A percentile compares a stretch with the other conserved stretches of the same genome.
Evolutionary conservation across 2,888 invertebrate species (phyloP).

Genomic region (Scaptodrosophila latifasciaeformis): DNA sequence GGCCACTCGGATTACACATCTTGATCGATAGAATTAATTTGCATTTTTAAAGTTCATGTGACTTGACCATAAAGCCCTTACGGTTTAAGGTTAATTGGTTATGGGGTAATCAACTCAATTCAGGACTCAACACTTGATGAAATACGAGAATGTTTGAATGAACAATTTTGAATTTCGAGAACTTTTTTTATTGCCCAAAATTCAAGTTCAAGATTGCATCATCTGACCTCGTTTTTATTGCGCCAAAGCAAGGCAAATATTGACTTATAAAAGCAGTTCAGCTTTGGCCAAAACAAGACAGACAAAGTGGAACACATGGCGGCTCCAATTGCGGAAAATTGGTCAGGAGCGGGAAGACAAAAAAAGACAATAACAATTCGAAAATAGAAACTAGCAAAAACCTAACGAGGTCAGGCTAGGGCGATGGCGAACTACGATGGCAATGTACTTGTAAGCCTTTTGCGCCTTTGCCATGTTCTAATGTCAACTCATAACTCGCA

Average conservation of each 20-base stretch:
- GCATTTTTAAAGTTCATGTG: too few species aligned
- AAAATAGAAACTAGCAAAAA: conserved; percentile 12
- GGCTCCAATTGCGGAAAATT: conserved; percentile 62
- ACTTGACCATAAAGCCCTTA: too few species aligned
- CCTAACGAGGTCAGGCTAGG: conserved; percentile 64
- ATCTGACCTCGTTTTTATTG: conserved; percentile 48
- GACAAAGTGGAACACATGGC: conserved; percentile 59
- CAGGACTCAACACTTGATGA: too few species aligned
- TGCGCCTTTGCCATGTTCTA: conserved; percentile 61
- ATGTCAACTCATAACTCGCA: conserved; percentile 63
- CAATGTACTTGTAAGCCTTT: conserved; percentile 34
- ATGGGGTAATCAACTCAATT: too few species aligned
- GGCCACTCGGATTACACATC: too few species aligned
- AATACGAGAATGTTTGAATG: too few species aligned
- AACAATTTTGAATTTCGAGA: too few species aligned
- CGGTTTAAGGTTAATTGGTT: too few species aligned
- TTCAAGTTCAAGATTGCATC: conserved; percentile 57
- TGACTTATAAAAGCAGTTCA: conserved; percentile 36
- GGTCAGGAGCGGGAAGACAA: conserved; percentile 42
- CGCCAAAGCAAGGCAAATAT: conserved; percentile 54
- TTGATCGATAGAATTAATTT: too few species aligned
- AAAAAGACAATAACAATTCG: conserved; percentile 21
- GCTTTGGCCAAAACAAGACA: background rate
- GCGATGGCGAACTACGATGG: conserved; percentile 49
- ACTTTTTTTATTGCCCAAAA: conserved; percentile 7